phyloP scores from a whole-genome alignment of 2,797 vertebrate genomes.

The Limosa lapponica region DNA sequence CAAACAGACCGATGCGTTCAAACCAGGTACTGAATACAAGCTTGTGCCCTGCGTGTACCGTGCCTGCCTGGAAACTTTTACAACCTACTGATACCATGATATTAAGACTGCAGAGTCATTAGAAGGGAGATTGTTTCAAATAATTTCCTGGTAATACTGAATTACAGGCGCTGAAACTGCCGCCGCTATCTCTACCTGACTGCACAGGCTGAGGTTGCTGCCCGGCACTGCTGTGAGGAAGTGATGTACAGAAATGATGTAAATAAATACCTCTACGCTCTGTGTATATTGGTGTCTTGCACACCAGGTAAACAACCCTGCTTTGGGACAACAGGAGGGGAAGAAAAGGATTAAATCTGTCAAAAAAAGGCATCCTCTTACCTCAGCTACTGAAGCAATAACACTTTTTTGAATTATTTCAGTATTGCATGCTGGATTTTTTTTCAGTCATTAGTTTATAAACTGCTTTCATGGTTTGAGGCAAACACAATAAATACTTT shows the following conservation, averaged over 20 bases:
- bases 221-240: neutral
- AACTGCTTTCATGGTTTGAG: neutral
- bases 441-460: neutral
- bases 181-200: neutral
- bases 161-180: neutral
- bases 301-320: neutral
- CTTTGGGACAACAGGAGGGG: neutral
- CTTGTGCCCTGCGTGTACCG: accelerated
- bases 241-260: neutral
- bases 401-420: neutral
- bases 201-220: neutral
- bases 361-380: neutral
- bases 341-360: neutral
- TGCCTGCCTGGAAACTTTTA: neutral
- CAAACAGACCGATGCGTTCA: accelerated
- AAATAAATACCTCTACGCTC: neutral
- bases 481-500: neutral
- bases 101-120: neutral
- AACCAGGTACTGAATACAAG: neutral
- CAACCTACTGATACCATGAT: neutral
- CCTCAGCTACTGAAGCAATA: neutral
- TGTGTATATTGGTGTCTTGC: neutral
- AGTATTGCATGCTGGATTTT: neutral
- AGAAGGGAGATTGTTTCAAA: neutral
- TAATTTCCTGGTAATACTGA: neutral